Percentiles rank a stretch among this genome's conserved stretches.
Conservation (phyloP, 2,797 vertebrate species). For the Nyctalus aviator region DNA sequence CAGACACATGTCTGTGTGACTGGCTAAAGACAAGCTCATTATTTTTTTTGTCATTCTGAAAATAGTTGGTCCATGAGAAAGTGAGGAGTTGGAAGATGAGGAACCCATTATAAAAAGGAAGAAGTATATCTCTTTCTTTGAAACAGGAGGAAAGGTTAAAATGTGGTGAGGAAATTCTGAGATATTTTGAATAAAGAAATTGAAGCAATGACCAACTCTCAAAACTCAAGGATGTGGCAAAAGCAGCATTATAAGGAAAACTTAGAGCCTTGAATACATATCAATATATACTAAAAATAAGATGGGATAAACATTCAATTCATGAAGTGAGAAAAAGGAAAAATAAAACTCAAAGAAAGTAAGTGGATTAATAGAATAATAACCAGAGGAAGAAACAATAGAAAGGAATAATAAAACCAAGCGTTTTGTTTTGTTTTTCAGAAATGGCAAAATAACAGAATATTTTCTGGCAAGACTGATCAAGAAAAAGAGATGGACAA, state of each 20-base stretch:
- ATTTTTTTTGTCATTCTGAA: neutral
- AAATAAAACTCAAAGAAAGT: constrained; percentile 1
- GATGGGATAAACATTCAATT: neutral
- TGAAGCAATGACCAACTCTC: neutral
- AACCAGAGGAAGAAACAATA: neutral
- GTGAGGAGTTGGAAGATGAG: neutral
- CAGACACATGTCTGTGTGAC: neutral
- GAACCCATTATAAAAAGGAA: neutral
- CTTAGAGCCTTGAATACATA: neutral
- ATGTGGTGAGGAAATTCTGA: neutral
- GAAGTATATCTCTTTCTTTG: neutral
- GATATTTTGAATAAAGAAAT: neutral
- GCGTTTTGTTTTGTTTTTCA: neutral
- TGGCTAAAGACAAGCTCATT: neutral
- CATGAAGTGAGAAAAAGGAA: neutral
- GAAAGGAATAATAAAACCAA: neutral
- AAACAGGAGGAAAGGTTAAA: neutral
- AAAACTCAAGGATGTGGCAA: neutral
- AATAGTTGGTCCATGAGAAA: neutral
- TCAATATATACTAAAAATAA: neutral
- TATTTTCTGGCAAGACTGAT: neutral
- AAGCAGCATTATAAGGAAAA: neutral
- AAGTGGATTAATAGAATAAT: neutral
- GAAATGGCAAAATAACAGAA: constrained; percentile 26
- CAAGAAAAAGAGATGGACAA: neutral